Evolutionary conservation across 2,113 vertebrate genomes (phyloP).

Genomic region (Pituophis catenifer): DNA sequence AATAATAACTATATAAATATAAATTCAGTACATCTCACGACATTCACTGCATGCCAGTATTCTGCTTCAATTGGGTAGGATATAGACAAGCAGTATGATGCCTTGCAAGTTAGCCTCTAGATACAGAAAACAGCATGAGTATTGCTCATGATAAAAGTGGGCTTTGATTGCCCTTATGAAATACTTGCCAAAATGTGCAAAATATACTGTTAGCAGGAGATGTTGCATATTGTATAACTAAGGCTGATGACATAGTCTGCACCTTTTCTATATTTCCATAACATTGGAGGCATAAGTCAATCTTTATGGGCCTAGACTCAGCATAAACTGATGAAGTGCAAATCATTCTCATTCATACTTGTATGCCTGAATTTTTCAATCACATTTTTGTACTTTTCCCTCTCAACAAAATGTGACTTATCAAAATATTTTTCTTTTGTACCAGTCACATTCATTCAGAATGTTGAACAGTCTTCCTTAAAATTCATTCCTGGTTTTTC

Average conservation of each 20-base stretch:
- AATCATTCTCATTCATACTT: neutral
- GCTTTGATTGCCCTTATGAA: neutral
- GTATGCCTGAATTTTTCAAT: neutral
- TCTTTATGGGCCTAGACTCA: neutral
- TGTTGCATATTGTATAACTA: neutral
- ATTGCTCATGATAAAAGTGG: neutral
- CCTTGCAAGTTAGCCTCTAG: neutral
- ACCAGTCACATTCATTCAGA: neutral
- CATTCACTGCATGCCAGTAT: neutral
- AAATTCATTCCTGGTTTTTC: neutral
- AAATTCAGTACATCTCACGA: neutral
- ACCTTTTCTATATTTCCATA: neutral
- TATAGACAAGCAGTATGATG: neutral
- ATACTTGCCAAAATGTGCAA: neutral
- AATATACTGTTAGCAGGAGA: neutral
- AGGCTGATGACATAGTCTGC: neutral
- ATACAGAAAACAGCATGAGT: neutral
- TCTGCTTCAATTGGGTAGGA: neutral
- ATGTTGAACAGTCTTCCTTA: neutral
- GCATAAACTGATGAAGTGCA: neutral
- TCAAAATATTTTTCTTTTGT: neutral
- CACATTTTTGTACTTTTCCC: neutral
- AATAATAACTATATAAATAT: neutral
- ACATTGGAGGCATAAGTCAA: neutral
- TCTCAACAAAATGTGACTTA: neutral